phyloP scores from a whole-genome alignment of 1,140 invertebrate species.

The Hylyphantes graminicola region DNA sequence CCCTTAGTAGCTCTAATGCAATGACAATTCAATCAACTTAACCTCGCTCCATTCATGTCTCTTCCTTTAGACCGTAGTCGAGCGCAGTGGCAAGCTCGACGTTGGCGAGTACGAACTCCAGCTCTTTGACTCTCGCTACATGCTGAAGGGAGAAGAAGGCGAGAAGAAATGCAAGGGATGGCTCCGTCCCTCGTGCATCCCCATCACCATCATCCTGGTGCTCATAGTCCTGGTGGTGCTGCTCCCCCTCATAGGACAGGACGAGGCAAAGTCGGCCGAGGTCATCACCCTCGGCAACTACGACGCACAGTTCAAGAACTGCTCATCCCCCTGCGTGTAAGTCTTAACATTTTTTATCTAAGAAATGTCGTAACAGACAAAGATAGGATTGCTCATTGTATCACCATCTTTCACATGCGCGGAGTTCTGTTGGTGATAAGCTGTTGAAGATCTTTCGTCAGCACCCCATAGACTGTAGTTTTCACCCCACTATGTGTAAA shows the following conservation, averaged over 20 bases:
- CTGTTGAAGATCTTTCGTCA: too few relatives aligned
- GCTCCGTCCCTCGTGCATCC: constrained; percentile 83
- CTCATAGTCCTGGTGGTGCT: constrained; percentile 81
- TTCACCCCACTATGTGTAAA: too few relatives aligned
- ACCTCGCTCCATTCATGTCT: neutral
- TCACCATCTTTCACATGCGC: too few relatives aligned
- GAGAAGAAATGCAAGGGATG: constrained; percentile 67
- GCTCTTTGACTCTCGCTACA: constrained; percentile 61
- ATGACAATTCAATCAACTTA: too few relatives aligned
- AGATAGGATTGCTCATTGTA: too few relatives aligned
- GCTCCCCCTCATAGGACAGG: constrained; percentile 78
- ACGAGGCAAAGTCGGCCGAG: constrained; percentile 61
- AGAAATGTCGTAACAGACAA: too few relatives aligned
- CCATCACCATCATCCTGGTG: constrained; percentile 80
- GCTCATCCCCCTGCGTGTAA: constrained; percentile 58
- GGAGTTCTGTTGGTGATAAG: too few relatives aligned
- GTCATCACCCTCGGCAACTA: constrained; percentile 57
- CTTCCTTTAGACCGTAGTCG: constrained; percentile 71
- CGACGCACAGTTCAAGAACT: constrained; percentile 54
- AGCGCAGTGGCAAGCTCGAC: constrained; percentile 69
- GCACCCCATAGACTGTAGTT: too few relatives aligned
- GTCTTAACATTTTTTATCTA: too few relatives aligned
- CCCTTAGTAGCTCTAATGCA: too few relatives aligned
- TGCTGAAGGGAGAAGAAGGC: constrained; percentile 59
- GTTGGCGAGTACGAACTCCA: constrained; percentile 62